These are phyloP conservation scores for Belgica antarctica DNA, from an alignment of 2,888 invertebrate genomes.

Conservation along the genomic window DNA sequence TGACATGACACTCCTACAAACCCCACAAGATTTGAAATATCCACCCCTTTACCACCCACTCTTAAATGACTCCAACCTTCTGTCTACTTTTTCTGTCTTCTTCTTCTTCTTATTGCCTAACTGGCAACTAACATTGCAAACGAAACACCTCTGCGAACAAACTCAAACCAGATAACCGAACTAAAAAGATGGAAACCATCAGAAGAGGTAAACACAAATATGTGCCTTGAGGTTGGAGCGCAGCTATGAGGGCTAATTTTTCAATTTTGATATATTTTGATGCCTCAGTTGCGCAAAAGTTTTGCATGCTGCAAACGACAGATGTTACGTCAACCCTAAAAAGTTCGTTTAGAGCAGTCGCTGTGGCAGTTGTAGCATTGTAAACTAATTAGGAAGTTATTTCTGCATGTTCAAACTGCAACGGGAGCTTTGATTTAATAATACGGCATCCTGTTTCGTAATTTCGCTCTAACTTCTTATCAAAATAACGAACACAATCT, in stretches of 20 bases:
- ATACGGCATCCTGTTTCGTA: no score
- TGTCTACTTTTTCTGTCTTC: background rate
- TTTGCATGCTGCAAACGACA: background rate
- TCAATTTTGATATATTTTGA: background rate
- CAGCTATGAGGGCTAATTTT: background rate
- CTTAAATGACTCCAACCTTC: background rate
- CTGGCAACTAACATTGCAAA: background rate
- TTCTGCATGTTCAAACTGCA: no score
- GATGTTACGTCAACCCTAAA: background rate
- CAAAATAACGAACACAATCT: background rate
- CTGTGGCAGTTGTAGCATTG: no score
- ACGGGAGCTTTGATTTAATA: no score
- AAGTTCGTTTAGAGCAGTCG: background rate
- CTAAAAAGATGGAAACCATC: background rate
- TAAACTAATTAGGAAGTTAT: constrained; percentile 15
- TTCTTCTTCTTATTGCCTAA: background rate
- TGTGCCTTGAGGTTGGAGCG: constrained; percentile 1
- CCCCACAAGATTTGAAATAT: no score
- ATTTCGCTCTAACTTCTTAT: background rate
- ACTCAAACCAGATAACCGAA: background rate
- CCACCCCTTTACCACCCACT: no score
- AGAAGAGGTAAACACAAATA: constrained; percentile 17
- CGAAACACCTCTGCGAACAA: no score
- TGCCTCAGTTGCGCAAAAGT: background rate
- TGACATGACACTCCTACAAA: no score